Conservation (phyloP, 1,140 invertebrate genomes). For the Cardiocondyla obscurior region DNA sequence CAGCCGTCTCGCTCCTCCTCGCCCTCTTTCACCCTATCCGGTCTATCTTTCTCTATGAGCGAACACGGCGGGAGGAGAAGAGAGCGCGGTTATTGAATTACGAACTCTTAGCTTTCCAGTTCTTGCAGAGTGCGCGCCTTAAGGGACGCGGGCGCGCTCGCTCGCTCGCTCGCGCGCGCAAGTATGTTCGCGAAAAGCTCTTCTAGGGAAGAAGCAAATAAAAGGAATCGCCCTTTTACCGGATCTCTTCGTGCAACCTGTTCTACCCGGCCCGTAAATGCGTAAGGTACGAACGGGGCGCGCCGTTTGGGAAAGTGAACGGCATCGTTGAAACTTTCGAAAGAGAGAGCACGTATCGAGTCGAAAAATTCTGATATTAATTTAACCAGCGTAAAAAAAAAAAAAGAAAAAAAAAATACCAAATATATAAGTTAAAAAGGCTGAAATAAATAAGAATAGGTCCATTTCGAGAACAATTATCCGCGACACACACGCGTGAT, state of each 20-base stretch:
- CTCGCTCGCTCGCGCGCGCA: slow-evolving; percentile 67
- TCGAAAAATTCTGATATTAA: not conserved
- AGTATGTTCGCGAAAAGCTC: slow-evolving; percentile 81
- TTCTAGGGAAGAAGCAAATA: slow-evolving; percentile 73
- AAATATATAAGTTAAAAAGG: not conserved
- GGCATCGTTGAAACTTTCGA: not conserved
- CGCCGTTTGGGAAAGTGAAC: not conserved
- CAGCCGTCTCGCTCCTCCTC: slow-evolving; percentile 54
- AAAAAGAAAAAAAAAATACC: not conserved
- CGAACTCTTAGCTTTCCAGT: slow-evolving; percentile 83
- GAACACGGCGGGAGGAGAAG: slow-evolving; percentile 65
- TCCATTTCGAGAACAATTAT: not conserved
- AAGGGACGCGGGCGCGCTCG: slow-evolving; percentile 72
- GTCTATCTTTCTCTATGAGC: slow-evolving; percentile 64
- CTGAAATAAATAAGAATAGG: not conserved
- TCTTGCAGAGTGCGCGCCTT: slow-evolving; percentile 79
- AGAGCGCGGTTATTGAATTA: slow-evolving; percentile 82
- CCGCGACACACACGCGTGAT: too few relatives aligned
- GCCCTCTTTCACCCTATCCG: slow-evolving; percentile 36
- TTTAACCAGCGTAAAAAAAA: too few relatives aligned
- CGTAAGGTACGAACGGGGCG: slow-evolving; percentile 13
- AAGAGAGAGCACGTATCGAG: too few relatives aligned
- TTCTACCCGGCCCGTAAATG: slow-evolving; percentile 48
- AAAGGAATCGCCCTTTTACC: slow-evolving; percentile 74
- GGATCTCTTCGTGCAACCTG: slow-evolving; percentile 52